These are phyloP conservation scores for Timandra comae DNA, from an alignment of 2,888 invertebrate genomes.

Conservation along the genomic window DNA sequence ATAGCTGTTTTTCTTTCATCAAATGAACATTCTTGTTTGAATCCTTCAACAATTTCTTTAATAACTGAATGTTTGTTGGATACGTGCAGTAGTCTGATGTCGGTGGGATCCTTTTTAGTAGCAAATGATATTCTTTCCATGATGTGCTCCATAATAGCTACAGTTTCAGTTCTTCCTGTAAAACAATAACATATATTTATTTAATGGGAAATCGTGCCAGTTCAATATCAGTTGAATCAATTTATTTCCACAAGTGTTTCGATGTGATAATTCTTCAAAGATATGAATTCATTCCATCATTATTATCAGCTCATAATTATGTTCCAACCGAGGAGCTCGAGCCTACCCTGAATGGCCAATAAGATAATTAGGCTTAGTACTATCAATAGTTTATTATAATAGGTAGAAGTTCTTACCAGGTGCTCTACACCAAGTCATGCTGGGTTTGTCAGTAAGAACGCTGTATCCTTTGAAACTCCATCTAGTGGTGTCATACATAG, in stretches of 20 bases:
- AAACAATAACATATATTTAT: no score
- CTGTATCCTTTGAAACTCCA: conserved; percentile 67
- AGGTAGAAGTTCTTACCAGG: conserved; percentile 83
- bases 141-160: conserved; percentile 76
- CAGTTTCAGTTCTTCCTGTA: conserved; percentile 74
- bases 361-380: no score
- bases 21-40: conserved; percentile 76
- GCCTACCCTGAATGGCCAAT: no score
- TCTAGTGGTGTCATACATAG: conserved; percentile 71
- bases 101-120: conserved; percentile 73
- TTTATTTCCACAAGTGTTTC: no score
- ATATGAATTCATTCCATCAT: no score
- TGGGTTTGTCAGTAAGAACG: conserved; percentile 79
- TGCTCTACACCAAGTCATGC: conserved; percentile 81
- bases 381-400: no score
- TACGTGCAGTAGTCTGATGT: conserved; percentile 77
- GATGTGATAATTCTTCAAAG: no score
- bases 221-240: no score
- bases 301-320: no score
- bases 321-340: no score
- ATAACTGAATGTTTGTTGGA: conserved; percentile 38
- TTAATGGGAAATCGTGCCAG: no score
- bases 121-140: conserved; percentile 81
- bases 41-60: conserved; percentile 72
- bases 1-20: conserved; percentile 68